Conservation (phyloP, 2,113 vertebrate species). For the Furnarius figulus region DNA sequence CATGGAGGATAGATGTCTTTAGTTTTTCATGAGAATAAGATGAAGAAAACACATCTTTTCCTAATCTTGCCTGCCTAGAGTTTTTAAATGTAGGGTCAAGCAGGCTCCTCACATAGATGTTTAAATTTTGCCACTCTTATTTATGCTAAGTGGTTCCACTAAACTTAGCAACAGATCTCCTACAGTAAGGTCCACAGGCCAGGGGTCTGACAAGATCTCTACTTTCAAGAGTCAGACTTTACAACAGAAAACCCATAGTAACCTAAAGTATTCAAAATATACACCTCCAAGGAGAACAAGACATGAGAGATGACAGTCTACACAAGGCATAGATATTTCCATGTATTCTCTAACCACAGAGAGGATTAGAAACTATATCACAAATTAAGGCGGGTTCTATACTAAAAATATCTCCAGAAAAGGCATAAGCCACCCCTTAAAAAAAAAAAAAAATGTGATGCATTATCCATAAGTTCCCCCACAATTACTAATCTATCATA, state of each 20-base stretch:
- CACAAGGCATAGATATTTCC: conserved; percentile 1
- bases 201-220: neutral
- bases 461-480: neutral
- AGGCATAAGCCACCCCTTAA: neutral
- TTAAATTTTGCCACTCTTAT: neutral
- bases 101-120: neutral
- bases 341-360: conserved; percentile 15
- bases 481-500: conserved; percentile 16
- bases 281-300: neutral
- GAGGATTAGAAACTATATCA: conserved; percentile 17
- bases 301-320: neutral
- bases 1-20: neutral
- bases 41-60: neutral
- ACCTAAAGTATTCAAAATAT: neutral
- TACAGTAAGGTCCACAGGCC: neutral
- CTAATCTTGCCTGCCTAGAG: neutral
- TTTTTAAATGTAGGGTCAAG: neutral
- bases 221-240: neutral
- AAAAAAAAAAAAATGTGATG: neutral
- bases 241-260: neutral
- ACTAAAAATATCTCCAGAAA: conserved; percentile 33
- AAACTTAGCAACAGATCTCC: neutral
- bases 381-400: neutral
- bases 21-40: neutral
- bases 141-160: neutral